Percentiles rank a stretch among this genome's conserved stretches.
Conservation (phyloP, 1,140 invertebrate genomes). For the Doryteuthis pealeii region DNA sequence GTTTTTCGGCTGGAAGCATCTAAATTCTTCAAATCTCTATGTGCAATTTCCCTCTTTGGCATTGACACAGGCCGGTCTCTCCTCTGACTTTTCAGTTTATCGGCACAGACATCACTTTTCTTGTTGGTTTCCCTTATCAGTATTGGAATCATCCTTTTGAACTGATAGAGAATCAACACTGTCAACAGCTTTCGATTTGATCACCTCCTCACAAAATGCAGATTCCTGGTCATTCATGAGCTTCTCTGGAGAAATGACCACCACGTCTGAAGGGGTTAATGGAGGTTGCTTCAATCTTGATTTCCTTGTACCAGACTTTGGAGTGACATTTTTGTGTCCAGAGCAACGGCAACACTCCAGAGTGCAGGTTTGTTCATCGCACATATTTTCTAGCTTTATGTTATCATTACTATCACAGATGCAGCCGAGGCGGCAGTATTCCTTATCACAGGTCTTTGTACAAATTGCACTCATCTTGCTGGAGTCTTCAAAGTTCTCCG, state of each 20-base stretch:
- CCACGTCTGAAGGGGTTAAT: not conserved
- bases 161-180: slow-evolving; percentile 19
- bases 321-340: not conserved
- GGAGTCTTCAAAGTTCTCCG: slow-evolving; percentile 25
- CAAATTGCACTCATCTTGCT: slow-evolving; percentile 17
- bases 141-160: slow-evolving; percentile 18
- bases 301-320: not conserved
- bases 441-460: slow-evolving; percentile 43
- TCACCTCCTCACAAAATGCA: slow-evolving; percentile 21
- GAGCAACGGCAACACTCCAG: not conserved
- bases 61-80: slow-evolving; percentile 34
- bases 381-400: slow-evolving; percentile 20
- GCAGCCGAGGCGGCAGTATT: slow-evolving; percentile 53
- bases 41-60: slow-evolving; percentile 41
- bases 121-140: slow-evolving; percentile 15
- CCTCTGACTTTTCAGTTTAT: slow-evolving; percentile 14
- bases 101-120: not conserved
- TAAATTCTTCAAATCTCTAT: slow-evolving; percentile 48
- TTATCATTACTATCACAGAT: slow-evolving; percentile 51
- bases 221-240: not conserved
- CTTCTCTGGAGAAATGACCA: slow-evolving; percentile 1
- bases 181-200: slow-evolving; percentile 22
- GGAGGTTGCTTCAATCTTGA: not conserved
- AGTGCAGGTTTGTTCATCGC: slow-evolving; percentile 39
- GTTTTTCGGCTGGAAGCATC: slow-evolving; percentile 53